Evolutionary conservation across 2,797 vertebrate species (phyloP).

Genomic region (Paramormyrops hopkinsi): DNA sequence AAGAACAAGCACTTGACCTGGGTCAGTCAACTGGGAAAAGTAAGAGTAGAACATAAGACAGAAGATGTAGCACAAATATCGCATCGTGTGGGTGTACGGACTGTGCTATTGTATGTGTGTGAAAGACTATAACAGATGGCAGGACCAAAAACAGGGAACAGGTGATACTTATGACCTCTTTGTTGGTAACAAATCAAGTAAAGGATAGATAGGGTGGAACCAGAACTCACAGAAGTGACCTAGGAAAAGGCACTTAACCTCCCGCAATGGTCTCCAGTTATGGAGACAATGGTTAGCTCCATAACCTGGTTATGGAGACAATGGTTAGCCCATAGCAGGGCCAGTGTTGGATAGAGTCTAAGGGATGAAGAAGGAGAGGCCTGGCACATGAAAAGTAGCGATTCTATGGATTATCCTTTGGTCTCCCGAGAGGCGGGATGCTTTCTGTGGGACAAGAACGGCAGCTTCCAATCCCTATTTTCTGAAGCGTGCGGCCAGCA

Average conservation of each 20-base stretch:
- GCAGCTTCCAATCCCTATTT: not conserved
- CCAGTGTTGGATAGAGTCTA: conserved; percentile 41
- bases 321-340: conserved; percentile 43
- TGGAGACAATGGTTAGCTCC: conserved; percentile 28
- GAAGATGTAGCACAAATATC: conserved; percentile 38
- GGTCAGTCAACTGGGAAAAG: not conserved
- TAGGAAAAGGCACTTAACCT: conserved; percentile 43
- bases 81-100: conserved; percentile 43
- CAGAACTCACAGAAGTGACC: conserved; percentile 46
- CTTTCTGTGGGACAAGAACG: not conserved
- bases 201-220: not conserved
- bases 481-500: not conserved
- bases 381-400: not conserved
- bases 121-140: not conserved
- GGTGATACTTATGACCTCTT: not conserved
- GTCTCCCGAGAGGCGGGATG: not conserved
- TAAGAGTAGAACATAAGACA: not conserved
- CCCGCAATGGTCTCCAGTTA: conserved; percentile 32
- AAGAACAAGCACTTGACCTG: not conserved
- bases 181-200: not conserved
- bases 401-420: not conserved
- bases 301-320: not conserved
- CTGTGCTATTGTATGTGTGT: conserved; percentile 28
- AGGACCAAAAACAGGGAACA: not conserved
- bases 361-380: conserved; percentile 27